Base-by-base conservation (phyloP, 2,888 invertebrate species). In the Plagiodera versicolora region DNA sequence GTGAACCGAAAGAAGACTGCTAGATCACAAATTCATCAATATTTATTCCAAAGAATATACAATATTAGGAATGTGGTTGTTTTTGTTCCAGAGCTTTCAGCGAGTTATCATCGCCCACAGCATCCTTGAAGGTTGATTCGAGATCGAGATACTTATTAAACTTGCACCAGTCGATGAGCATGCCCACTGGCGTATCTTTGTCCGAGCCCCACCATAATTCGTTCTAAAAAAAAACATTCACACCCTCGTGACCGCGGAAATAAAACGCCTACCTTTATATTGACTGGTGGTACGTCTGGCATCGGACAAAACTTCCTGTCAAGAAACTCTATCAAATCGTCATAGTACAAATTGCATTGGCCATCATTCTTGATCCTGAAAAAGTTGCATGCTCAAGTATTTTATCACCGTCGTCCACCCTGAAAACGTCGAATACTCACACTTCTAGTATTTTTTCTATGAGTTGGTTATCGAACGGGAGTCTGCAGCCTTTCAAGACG, bases 311-410 rank as follows among this genome's bases (percentile, higher is more conserved):
- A 83, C 72, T 84, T 84, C 71, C 89, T 86, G 76, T 93, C 87
- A 59, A 94, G 77, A 74, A 92, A 92, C 44, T 82, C 76, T 70
- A 93, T 75, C 57, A 94, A 80, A 73, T 92, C 90, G 1, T 86
- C 83, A 62, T 88, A 89, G 56, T 84, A 82, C 35, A 92, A 81
- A 69, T 87, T 84, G 58, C 87, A 87, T 18, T 86, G 79, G 1
- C 86, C 85, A 66, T 90, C 89, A 69, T 84, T 87, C n/a, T 82
- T 79, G 48, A 90, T 77, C 19, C 89, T 89, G 69, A 19, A 61
- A 57, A 30, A 49, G 8, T 49, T n/a, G 45, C 24, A 46, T n/a
- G 35, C 11, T 35, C 35, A 35, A 35, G 35, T n/a, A 35, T 35
- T 35, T 35, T 11, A 35, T 32, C 32, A 32, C 10, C 11, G 32